phyloP scores from a whole-genome alignment of 2,888 invertebrate genomes.

The Thereva nobilitata region DNA sequence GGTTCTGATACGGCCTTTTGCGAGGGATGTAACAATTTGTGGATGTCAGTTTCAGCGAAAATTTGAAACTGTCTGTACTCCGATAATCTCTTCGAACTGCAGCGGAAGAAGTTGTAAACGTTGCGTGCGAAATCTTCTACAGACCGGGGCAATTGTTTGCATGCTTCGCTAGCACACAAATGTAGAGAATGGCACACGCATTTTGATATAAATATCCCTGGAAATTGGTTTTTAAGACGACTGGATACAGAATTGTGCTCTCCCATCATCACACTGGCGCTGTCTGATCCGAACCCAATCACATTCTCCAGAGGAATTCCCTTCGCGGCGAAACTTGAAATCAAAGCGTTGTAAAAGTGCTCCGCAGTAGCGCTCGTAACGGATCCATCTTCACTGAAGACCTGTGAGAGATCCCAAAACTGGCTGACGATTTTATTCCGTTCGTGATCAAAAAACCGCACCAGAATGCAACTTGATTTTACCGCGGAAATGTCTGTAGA shows the following conservation, averaged over 20 bases:
- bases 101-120: slow-evolving; percentile 44
- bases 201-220: slow-evolving; percentile 46
- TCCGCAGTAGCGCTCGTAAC: slow-evolving; percentile 4
- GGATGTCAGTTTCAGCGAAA: not conserved
- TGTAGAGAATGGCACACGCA: slow-evolving; percentile 50
- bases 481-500: too few species aligned
- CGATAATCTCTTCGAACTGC: slow-evolving; percentile 3
- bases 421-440: not conserved
- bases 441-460: slow-evolving; percentile 7
- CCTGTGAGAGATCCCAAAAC: slow-evolving; percentile 11
- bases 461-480: not conserved
- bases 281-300: slow-evolving; percentile 46
- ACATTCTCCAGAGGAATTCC: slow-evolving; percentile 42
- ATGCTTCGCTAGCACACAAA: slow-evolving; percentile 49
- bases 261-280: slow-evolving; percentile 42
- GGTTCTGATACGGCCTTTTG: too few species aligned
- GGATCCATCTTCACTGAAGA: not conserved
- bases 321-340: not conserved
- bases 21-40: slow-evolving; percentile 42
- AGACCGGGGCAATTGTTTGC: slow-evolving; percentile 46
- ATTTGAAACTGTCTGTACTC: slow-evolving; percentile 4
- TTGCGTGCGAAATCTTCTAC: slow-evolving; percentile 48
- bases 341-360: not conserved
- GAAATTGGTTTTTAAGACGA: slow-evolving; percentile 40
- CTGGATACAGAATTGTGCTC: slow-evolving; percentile 47